phyloP scores from a whole-genome alignment of 2,888 invertebrate species.

The Hyposoter didymator region DNA sequence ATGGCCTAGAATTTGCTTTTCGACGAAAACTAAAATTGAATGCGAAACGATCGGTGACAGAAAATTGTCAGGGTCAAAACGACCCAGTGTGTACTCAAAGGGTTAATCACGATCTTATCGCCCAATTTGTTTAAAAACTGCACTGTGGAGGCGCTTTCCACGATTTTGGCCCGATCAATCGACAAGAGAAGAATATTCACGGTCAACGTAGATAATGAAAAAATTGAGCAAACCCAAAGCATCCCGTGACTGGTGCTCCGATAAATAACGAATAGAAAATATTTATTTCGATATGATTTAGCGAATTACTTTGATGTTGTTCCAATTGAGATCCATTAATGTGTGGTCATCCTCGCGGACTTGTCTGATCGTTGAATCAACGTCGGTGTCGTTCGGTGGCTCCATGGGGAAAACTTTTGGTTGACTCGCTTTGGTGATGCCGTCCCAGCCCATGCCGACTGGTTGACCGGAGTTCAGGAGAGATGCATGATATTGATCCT shows the following conservation, averaged over 20 bases:
- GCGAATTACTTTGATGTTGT: conserved; percentile 96
- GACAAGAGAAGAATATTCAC: neutral
- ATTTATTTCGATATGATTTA: neutral
- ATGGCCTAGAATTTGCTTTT: no score
- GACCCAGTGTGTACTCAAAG: no score
- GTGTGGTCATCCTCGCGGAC: conserved; percentile 95
- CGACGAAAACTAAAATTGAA: no score
- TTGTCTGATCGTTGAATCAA: conserved; percentile 95
- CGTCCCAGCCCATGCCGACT: conserved; percentile 96
- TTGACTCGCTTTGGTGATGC: conserved; percentile 97
- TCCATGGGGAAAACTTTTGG: conserved; percentile 96
- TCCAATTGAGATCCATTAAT: conserved; percentile 97
- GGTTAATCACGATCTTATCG: neutral
- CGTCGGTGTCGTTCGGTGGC: conserved; percentile 98
- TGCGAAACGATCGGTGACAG: no score
- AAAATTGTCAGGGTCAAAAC: no score
- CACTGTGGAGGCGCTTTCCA: neutral
- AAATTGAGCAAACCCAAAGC: neutral
- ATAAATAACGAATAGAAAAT: neutral
- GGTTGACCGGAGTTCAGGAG: conserved; percentile 96
- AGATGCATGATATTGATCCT: conserved; percentile 99
- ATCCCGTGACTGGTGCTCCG: neutral
- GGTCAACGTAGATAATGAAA: neutral
- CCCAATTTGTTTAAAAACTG: neutral
- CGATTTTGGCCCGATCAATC: neutral